Conservation (phyloP, 2,888 invertebrate genomes). For the Cantharis lateralis region DNA sequence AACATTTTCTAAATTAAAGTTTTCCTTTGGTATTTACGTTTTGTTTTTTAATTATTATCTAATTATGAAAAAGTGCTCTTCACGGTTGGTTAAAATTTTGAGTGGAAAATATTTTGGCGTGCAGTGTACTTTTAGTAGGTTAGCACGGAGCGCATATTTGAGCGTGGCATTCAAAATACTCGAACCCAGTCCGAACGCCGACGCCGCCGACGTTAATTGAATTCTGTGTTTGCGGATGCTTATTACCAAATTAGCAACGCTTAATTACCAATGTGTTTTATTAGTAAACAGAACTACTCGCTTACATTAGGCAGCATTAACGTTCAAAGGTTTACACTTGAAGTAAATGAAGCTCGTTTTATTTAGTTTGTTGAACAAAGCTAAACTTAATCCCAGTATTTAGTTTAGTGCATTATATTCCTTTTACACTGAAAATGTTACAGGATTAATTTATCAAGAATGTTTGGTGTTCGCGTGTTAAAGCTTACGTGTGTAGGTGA, state of each 20-base stretch:
- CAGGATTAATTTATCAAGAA: constrained; percentile 31
- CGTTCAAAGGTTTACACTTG: constrained; percentile 50
- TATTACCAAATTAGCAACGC: constrained; percentile 58
- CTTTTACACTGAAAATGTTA: constrained; percentile 25
- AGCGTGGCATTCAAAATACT: constrained; percentile 22
- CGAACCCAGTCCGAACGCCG: constrained; percentile 25
- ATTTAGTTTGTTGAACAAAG: constrained; percentile 45
- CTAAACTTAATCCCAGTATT: constrained; percentile 35
- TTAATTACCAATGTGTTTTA: constrained; percentile 58
- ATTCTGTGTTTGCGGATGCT: constrained; percentile 58
- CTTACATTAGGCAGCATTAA: constrained; percentile 53
- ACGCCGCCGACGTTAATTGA: constrained; percentile 52
- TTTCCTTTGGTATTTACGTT: neutral
- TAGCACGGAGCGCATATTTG: constrained; percentile 7
- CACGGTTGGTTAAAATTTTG: neutral
- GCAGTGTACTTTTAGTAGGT: neutral
- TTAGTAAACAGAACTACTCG: constrained; percentile 56
- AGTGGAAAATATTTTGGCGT: neutral
- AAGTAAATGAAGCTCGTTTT: constrained; percentile 44
- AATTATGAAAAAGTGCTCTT: neutral
- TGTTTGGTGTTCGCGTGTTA: constrained; percentile 29
- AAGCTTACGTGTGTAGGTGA: constrained; percentile 29
- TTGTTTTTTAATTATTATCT: neutral
- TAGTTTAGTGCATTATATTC: constrained; percentile 31
- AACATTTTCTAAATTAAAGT: neutral